phyloP scores from a whole-genome alignment of 2,888 invertebrate genomes.

The Didymodactylos carnosus region DNA sequence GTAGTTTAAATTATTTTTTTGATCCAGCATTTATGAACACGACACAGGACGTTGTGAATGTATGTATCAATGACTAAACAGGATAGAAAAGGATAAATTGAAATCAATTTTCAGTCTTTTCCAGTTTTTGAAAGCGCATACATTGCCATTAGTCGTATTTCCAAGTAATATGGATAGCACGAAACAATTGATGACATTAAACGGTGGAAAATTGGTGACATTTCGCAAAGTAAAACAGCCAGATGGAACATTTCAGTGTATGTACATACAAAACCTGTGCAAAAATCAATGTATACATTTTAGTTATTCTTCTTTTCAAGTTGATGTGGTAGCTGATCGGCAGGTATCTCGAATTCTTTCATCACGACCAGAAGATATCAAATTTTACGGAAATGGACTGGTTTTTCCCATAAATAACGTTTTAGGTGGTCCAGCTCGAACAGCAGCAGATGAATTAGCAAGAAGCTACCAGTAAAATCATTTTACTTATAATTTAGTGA shows the following conservation, averaged over 20 bases:
- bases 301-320: background rate
- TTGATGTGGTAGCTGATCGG: background rate
- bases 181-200: background rate
- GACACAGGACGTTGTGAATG: too few species aligned
- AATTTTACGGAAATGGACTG: background rate
- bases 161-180: background rate
- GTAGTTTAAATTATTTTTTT: background rate
- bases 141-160: background rate
- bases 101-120: too few species aligned
- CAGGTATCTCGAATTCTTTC: background rate
- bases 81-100: too few species aligned
- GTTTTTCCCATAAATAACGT: background rate
- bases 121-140: background rate
- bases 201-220: background rate
- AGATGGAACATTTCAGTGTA: background rate
- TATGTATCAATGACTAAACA: too few species aligned
- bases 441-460: background rate
- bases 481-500: too few species aligned
- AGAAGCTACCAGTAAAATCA: background rate
- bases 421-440: background rate
- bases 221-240: background rate
- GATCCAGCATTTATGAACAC: background rate
- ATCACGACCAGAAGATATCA: background rate
- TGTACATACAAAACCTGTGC: too few species aligned
- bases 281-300: background rate